Conservation (phyloP, 2,113 vertebrate species). For the Amazona vittata region DNA sequence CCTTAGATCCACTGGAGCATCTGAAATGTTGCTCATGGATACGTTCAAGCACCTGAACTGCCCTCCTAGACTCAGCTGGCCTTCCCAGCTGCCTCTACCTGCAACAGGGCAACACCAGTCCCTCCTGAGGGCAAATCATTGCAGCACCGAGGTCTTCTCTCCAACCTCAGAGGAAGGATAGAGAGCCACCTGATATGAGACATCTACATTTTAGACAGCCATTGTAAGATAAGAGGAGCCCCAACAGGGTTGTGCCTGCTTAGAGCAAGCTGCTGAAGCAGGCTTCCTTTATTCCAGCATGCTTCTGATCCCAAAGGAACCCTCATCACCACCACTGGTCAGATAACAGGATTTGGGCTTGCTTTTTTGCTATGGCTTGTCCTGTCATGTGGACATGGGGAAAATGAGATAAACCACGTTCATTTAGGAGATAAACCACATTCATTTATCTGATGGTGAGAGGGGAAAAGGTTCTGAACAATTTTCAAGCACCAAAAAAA, state of each 20-base stretch:
- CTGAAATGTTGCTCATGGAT: background rate
- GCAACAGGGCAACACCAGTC: rapidly evolving
- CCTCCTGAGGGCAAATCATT: background rate
- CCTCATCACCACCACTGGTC: background rate
- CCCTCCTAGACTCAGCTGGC: background rate
- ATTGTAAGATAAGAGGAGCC: background rate
- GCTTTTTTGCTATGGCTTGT: background rate
- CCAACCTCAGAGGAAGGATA: background rate
- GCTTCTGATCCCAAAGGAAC: background rate
- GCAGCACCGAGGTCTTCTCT: background rate
- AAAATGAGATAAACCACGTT: background rate
- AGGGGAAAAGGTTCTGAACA: background rate
- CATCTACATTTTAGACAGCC: background rate
- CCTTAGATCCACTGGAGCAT: background rate
- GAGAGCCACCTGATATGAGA: background rate
- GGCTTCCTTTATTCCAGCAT: background rate
- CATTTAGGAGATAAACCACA: background rate
- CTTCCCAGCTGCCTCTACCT: background rate
- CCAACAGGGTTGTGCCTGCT: background rate
- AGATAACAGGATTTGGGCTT: background rate
- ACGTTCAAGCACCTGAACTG: background rate
- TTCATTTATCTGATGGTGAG: background rate
- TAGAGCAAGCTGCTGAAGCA: background rate
- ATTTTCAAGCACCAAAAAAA: background rate
- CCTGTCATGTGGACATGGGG: background rate